phyloP scores from a whole-genome alignment of 2,113 vertebrate genomes.

The Struthio camelus region DNA sequence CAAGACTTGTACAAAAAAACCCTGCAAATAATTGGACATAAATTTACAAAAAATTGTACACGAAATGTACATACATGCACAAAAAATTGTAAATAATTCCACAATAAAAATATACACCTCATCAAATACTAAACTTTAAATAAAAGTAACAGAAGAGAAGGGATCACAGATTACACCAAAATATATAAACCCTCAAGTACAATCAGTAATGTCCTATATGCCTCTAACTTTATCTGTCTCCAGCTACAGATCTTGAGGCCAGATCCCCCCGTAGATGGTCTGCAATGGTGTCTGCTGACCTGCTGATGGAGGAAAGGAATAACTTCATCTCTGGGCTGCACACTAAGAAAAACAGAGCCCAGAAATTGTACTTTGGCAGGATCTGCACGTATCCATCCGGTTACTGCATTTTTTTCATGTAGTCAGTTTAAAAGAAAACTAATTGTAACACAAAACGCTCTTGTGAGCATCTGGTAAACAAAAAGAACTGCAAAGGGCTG shows the following conservation, averaged over 20 bases:
- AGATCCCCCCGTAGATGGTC: not conserved
- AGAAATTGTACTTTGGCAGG: not conserved
- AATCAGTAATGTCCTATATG: not conserved
- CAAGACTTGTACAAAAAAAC: not conserved
- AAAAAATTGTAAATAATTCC: not conserved
- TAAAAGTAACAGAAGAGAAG: not conserved
- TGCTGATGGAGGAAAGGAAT: not conserved
- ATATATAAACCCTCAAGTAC: not conserved
- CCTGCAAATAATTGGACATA: not conserved
- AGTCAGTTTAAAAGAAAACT: not conserved
- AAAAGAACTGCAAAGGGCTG: not conserved
- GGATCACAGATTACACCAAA: not conserved
- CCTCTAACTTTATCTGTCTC: not conserved
- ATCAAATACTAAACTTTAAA: not conserved
- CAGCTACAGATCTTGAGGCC: not conserved
- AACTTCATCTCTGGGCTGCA: not conserved
- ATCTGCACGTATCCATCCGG: not conserved
- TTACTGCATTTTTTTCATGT: not conserved
- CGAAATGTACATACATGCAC: not conserved
- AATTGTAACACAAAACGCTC: not conserved
- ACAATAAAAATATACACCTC: not conserved
- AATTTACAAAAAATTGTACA: not conserved
- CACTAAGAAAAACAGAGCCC: not conserved
- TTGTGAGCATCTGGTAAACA: not conserved
- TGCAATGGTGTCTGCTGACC: not conserved